phyloP scores from a whole-genome alignment of 2,113 vertebrate genomes.

The Pluvianellus socialis region DNA sequence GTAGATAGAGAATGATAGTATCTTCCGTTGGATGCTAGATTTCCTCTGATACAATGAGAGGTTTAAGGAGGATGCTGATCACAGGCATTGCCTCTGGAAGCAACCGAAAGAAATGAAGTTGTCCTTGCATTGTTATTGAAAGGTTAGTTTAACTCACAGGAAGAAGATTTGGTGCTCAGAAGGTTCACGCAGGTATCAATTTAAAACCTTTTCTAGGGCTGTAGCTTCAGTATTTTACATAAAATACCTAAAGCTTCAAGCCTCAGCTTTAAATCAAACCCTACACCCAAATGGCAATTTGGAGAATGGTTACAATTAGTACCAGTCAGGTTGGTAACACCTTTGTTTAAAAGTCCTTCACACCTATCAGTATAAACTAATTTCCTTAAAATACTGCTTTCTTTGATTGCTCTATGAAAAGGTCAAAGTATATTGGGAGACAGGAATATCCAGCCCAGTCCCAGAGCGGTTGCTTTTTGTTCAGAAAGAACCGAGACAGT shows the following conservation, averaged over 20 bases:
- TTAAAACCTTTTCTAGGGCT: background rate
- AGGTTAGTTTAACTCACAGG: background rate
- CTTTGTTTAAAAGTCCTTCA: background rate
- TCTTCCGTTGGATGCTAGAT: background rate
- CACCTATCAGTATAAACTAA: background rate
- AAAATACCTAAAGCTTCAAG: background rate
- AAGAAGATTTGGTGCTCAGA: background rate
- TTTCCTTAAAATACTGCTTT: constrained; percentile 6
- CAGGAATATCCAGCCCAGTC: background rate
- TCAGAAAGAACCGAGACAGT: background rate
- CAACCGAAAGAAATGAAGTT: background rate
- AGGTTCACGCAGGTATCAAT: background rate
- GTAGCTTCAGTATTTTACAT: background rate
- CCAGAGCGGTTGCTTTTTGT: background rate
- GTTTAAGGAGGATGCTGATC: background rate
- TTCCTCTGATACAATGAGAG: background rate
- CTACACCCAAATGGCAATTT: background rate
- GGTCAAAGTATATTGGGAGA: background rate
- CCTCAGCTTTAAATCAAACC: background rate
- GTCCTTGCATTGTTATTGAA: background rate
- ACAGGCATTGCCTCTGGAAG: background rate
- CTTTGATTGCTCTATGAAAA: background rate
- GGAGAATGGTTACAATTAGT: background rate
- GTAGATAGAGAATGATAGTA: background rate
- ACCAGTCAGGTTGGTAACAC: background rate